Conservation (phyloP, 2,113 vertebrate genomes). For the Pteruthius melanotis region DNA sequence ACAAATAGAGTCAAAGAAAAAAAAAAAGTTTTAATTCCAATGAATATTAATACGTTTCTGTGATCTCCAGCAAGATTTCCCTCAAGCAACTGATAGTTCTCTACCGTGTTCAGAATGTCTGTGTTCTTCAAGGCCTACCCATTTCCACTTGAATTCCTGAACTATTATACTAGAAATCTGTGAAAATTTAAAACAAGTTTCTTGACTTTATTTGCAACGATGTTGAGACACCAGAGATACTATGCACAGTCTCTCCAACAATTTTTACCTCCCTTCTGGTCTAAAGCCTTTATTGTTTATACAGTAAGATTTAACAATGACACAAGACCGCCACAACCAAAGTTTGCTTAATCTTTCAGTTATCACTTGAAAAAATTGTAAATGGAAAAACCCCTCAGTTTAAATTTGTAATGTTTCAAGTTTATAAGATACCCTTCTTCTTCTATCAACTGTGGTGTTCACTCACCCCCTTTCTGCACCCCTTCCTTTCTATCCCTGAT, state of each 20-base stretch:
- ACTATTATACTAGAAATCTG: background rate
- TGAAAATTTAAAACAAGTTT: background rate
- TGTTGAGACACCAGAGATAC: background rate
- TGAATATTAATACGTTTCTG: background rate
- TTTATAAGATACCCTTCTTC: background rate
- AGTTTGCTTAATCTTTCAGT: background rate
- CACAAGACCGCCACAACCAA: background rate
- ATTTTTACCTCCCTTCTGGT: background rate
- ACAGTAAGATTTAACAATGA: background rate
- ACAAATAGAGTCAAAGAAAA: background rate
- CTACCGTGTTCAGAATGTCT: background rate
- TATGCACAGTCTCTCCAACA: background rate
- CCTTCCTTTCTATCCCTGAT: too few species aligned
- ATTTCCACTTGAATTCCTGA: background rate
- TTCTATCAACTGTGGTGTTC: too few species aligned
- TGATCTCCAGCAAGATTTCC: conserved; percentile 2
- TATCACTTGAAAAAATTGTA: background rate
- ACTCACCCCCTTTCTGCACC: too few species aligned
- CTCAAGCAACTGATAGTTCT: background rate
- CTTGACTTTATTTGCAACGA: background rate
- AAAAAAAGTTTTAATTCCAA: background rate
- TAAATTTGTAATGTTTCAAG: background rate
- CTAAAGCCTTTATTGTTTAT: background rate
- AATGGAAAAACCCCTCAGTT: accelerated
- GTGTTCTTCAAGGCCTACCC: background rate